Base-by-base conservation (phyloP, 2,888 invertebrate species). In the Camptogramma bilineatum region DNA sequence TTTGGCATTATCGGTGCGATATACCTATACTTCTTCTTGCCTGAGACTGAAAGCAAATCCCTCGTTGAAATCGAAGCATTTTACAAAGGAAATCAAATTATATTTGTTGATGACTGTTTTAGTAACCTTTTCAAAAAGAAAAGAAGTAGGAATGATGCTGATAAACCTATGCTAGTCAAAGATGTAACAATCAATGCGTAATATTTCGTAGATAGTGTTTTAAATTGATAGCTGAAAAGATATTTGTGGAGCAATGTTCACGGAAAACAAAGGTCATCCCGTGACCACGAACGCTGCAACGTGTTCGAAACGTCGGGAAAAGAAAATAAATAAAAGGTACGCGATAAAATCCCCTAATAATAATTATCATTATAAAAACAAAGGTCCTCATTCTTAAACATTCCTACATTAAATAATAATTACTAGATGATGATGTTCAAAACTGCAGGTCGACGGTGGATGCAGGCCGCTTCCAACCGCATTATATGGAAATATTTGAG, bases 1-100 rank as follows among this genome's bases (percentile, higher is more conserved):
- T 82, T 93, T 16, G 92, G 90, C 2, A 76, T 93, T 13, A 56
- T 93, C 2, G 94, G 94, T 46, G 86, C 93, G 0, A 57, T 93
- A 0, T 94, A 93, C 69, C 82, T 94, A 4, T 94, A 94, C 73
- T 87, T 94, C 71, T 90, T 87, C 67, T 72, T 94, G 64, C 94
- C 94, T 21, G 94, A 94, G 80, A 94, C 94, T 0, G 94, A 94
- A 73, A 90, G 86, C 4, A 93, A 87, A 65, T 75, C 90, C 19
- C 78, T 94, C 13, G 85, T 88, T n/a, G 93, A 94, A 80, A 94
- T 94, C 16, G 94, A 94, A 81, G 81, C 83, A 0, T 88, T 79
- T 50, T 94, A 93, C 68, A 89, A 89, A 70, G 87, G 91, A 1
- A 79, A 87, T 51, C 81, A 73, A 16, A 87, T 77, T 68, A 84